These are phyloP conservation scores for Silvanus unidentatus DNA, from an alignment of 2,888 invertebrate genomes.

Conservation along the genomic window DNA sequence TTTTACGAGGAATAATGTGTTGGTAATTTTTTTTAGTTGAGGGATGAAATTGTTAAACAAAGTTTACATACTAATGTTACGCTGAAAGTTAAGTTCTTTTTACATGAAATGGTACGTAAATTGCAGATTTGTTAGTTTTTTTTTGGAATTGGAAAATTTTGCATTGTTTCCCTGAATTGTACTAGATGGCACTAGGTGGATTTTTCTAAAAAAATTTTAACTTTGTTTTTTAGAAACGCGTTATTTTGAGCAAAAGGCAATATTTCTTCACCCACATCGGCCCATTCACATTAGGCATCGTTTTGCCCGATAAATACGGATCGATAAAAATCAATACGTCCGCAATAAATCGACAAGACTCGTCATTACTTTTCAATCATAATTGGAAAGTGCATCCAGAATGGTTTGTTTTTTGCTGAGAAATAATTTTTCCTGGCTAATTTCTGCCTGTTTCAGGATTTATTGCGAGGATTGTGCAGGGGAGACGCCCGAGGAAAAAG, in stretches of 20 bases:
- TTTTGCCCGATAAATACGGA: slow-evolving; percentile 75
- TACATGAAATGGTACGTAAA: slow-evolving; percentile 73
- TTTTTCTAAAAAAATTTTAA: not conserved
- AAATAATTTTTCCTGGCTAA: no score
- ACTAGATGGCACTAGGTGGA: no score
- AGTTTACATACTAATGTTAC: slow-evolving; percentile 52
- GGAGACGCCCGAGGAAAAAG: slow-evolving; percentile 24
- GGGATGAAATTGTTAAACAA: slow-evolving; percentile 46
- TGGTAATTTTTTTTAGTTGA: slow-evolving; percentile 37
- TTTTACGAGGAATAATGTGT: slow-evolving; percentile 15
- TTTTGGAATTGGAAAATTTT: no score
- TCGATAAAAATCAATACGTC: slow-evolving; percentile 60
- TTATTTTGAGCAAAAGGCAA: slow-evolving; percentile 67
- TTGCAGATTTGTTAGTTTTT: slow-evolving; percentile 34
- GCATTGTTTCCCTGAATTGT: no score
- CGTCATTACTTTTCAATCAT: slow-evolving; percentile 24
- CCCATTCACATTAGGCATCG: slow-evolving; percentile 83
- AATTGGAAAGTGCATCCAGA: slow-evolving; percentile 84
- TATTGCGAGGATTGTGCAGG: slow-evolving; percentile 9
- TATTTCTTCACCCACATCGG: slow-evolving; percentile 78
- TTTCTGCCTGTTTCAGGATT: slow-evolving; percentile 1
- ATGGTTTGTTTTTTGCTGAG: slow-evolving; percentile 49
- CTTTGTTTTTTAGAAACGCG: slow-evolving; percentile 64
- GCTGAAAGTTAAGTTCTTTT: slow-evolving; percentile 75
- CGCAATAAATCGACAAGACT: not conserved